phyloP scores from a whole-genome alignment of 2,113 vertebrate genomes.

The Emberiza fucata region DNA sequence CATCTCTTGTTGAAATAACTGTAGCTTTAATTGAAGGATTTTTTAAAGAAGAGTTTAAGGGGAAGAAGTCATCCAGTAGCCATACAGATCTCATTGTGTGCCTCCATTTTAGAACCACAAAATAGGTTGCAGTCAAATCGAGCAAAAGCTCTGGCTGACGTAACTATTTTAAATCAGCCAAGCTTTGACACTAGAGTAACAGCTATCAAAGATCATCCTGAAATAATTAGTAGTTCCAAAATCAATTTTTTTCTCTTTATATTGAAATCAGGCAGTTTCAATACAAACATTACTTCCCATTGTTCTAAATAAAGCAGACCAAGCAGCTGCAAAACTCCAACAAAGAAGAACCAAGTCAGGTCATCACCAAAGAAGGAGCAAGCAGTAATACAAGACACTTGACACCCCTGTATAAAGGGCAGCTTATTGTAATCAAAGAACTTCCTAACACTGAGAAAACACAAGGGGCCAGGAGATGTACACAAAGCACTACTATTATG shows the following conservation, averaged over 20 bases:
- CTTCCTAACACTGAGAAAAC: neutral
- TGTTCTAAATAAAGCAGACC: neutral
- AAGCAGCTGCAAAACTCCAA: neutral
- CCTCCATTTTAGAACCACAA: neutral
- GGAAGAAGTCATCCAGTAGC: conserved; percentile 2
- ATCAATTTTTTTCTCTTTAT: neutral
- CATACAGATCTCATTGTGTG: neutral
- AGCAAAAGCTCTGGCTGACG: neutral
- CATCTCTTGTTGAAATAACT: conserved; percentile 43
- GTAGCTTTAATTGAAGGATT: neutral
- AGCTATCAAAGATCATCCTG: neutral
- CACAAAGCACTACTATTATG: neutral
- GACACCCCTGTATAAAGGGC: neutral
- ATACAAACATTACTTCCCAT: neutral
- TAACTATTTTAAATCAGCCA: neutral
- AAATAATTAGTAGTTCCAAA: neutral
- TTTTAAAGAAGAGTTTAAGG: neutral
- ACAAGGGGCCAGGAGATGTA: neutral
- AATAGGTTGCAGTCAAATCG: neutral
- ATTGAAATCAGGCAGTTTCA: neutral
- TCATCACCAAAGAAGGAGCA: neutral
- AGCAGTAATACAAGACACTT: neutral
- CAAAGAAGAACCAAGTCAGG: neutral
- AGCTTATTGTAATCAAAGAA: neutral
- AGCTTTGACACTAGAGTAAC: neutral